phyloP scores from a whole-genome alignment of 2,888 invertebrate species.

The Acrobeloides nanus region DNA sequence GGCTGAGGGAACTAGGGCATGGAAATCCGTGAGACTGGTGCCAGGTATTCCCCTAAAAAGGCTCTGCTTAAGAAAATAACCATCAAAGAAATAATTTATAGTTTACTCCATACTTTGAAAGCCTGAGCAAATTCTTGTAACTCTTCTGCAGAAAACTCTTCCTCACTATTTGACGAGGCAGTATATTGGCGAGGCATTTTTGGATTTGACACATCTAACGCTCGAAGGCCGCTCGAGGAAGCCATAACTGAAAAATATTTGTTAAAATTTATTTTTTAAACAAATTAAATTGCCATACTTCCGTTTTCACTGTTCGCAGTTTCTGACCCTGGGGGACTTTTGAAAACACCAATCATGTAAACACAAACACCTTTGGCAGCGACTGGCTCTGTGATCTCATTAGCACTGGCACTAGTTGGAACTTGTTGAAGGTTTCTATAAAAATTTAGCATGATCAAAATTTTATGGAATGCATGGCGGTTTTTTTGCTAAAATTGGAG shows the following conservation, averaged over 20 bases:
- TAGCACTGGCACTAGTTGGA: too few species aligned
- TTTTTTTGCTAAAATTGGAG: too few species aligned
- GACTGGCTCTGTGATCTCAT: conserved; percentile 36
- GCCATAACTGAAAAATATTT: conserved; percentile 11
- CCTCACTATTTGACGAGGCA: conserved; percentile 44
- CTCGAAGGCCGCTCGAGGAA: conserved; percentile 22
- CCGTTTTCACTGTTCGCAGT: too few species aligned
- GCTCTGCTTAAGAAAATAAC: neutral
- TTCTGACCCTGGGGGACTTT: conserved; percentile 15
- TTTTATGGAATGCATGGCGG: too few species aligned
- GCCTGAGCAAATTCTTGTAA: conserved; percentile 53
- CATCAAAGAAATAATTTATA: neutral
- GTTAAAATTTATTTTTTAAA: too few species aligned
- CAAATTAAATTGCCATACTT: too few species aligned
- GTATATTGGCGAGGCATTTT: conserved; percentile 50
- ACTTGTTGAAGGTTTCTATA: too few species aligned
- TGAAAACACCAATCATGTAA: conserved; percentile 42
- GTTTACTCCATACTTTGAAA: conserved; percentile 38
- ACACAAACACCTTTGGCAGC: conserved; percentile 48
- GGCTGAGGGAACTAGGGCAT: too few species aligned
- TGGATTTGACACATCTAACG: conserved; percentile 18
- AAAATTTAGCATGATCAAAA: too few species aligned
- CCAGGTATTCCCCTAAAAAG: too few species aligned
- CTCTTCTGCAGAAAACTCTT: conserved; percentile 52
- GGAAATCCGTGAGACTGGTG: too few species aligned